Base-by-base conservation (phyloP, 2,888 invertebrate genomes). In the Lumbricus terrestris region DNA sequence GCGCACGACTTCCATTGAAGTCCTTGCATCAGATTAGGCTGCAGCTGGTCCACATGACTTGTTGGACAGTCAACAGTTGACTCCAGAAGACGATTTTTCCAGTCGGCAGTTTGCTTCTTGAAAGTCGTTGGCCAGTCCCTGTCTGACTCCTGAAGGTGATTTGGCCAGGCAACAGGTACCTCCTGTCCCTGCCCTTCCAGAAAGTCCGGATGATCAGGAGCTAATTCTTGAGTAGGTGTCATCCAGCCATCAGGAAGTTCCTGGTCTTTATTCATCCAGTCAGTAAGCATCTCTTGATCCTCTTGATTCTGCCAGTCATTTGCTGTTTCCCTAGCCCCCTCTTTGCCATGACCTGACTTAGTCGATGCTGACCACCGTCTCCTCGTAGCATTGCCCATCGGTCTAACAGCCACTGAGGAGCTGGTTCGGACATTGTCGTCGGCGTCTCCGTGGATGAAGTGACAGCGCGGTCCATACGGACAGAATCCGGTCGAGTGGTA, bases 401-500 rank as follows among this genome's bases (percentile, higher is more conserved):
- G 37, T 34, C 85, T 35, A 37, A 34, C 5, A 20, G 85, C 85
- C 35, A 85, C n/a, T n/a, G n/a, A n/a, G n/a, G n/a, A 29, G 0
- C 35, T 35, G 85, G 34, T 85, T 35, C 35, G 16, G 85, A 4
- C 23, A 5, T 6, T 20, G 85, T 85, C 85, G 13, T 85, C 85
- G 23, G 85, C 20, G 16, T 95, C 95, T 95, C 98, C 98, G 96
- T 99, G 99, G 91, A 99, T 98, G 95, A 99, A 99, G 95, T 99
- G 99, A 95, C 99, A 99, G 91, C 99, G 96, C 2, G 98, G 98
- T 18, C 99, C 99, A 95, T 99, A 99, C 11, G 99, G 99, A 95
- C 99, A 99, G 95, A 98, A 98, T 82, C 99, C 99, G 91, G 97
- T 97, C 91, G 98, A 98, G 96, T 99, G 98, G 96, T 97, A 98